phyloP scores from a whole-genome alignment of 1,140 invertebrate species.

The Halesus radiatus region DNA sequence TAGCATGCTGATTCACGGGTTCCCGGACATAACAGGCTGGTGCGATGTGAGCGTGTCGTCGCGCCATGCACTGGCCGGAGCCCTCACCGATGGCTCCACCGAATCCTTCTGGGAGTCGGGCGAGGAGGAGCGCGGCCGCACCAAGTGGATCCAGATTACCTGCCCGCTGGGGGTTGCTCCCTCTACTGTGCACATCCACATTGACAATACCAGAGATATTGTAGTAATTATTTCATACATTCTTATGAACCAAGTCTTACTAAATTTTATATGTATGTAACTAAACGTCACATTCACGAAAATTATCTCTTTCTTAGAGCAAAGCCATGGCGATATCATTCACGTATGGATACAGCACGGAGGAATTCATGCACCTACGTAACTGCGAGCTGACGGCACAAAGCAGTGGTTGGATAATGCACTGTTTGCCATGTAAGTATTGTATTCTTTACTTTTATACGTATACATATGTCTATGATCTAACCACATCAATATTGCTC shows the following conservation, averaged over 20 bases:
- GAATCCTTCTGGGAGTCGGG: slow-evolving; percentile 99
- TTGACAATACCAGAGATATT: slow-evolving; percentile 94
- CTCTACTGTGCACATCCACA: slow-evolving; percentile 85
- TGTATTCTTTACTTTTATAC: too few species aligned
- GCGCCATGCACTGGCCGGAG: slow-evolving; percentile 92
- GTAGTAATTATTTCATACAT: slow-evolving; percentile 72
- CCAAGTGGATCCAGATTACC: slow-evolving; percentile 77
- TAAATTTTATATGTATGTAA: too few species aligned
- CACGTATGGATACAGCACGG: slow-evolving; percentile 82
- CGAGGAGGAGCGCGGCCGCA: slow-evolving; percentile 94
- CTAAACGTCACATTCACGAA: not conserved
- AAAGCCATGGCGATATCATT: slow-evolving; percentile 89
- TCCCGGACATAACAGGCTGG: slow-evolving; percentile 74
- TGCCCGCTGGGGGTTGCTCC: slow-evolving; percentile 70
- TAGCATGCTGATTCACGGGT: not conserved
- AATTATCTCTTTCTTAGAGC: slow-evolving; percentile 75
- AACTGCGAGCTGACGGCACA: slow-evolving; percentile 87
- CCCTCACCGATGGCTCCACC: slow-evolving; percentile 93
- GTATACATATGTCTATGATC: not conserved
- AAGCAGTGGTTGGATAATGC: slow-evolving; percentile 87
- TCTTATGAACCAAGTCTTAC: not conserved
- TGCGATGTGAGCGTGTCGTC: slow-evolving; percentile 92
- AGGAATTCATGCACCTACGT: slow-evolving; percentile 85
- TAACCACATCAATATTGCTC: not conserved
- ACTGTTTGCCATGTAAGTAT: slow-evolving; percentile 78